These are phyloP conservation scores for Camelus dromedarius DNA, from an alignment of 2,113 vertebrate species.

Conservation along the genomic window DNA sequence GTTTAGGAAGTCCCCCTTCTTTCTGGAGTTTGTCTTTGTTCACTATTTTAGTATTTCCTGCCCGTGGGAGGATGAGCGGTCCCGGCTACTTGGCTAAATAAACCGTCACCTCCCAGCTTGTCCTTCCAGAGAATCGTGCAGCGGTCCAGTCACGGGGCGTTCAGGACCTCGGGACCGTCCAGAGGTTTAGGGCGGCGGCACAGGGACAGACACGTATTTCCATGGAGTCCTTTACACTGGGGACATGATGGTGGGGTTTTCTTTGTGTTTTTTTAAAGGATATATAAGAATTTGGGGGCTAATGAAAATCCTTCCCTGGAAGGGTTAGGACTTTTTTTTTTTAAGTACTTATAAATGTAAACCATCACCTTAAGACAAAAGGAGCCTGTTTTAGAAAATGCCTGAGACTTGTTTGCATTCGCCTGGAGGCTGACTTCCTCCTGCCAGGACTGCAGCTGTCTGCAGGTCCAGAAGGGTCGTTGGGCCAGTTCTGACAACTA, in stretches of 20 bases:
- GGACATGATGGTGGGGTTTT: neutral
- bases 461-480: neutral
- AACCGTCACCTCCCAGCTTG: neutral
- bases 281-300: neutral
- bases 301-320: neutral
- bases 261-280: neutral
- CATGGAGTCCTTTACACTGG: neutral
- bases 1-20: neutral
- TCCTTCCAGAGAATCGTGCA: neutral
- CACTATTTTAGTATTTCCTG: slow-evolving; percentile 45
- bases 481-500: neutral
- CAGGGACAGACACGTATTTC: neutral
- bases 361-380: neutral
- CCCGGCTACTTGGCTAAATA: neutral
- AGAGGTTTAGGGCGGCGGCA: neutral
- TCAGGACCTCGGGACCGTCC: neutral
- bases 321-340: neutral
- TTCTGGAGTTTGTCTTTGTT: slow-evolving; percentile 32
- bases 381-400: neutral
- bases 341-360: neutral
- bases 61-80: rapidly evolving
- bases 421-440: neutral
- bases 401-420: neutral
- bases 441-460: neutral
- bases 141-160: neutral